Conservation (phyloP, 2,797 vertebrate genomes). For the Paratrypauchen microcephalus region DNA sequence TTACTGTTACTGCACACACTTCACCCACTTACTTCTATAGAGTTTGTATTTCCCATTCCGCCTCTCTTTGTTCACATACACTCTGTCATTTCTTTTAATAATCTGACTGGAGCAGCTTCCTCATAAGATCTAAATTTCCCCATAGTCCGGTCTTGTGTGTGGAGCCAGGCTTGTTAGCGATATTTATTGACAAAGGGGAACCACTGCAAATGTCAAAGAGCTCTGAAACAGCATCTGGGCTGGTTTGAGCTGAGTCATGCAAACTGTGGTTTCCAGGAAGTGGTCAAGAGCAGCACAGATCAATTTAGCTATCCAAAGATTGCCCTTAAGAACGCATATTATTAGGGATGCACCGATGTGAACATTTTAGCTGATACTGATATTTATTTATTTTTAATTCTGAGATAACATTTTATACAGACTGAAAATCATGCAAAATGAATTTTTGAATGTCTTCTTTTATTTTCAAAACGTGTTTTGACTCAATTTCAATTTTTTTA, state of each 20-base stretch:
- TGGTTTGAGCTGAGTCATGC: conserved; percentile 30
- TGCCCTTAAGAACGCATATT: neutral
- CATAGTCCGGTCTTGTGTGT: neutral
- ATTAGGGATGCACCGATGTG: too few species aligned
- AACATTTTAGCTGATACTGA: neutral
- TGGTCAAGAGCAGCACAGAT: neutral
- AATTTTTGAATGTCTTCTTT: too few species aligned
- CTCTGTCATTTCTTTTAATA: conserved; percentile 3
- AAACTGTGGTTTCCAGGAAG: conserved; percentile 19
- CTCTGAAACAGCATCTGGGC: conserved; percentile 14
- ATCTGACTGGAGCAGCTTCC: neutral
- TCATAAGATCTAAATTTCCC: conserved; percentile 7
- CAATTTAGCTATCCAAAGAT: neutral
- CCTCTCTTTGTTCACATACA: neutral
- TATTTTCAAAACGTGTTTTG: too few species aligned
- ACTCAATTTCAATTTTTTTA: too few species aligned
- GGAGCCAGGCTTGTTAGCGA: conserved; percentile 11
- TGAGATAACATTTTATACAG: too few species aligned
- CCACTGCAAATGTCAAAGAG: conserved; percentile 17
- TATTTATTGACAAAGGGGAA: conserved; percentile 17
- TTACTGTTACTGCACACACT: neutral
- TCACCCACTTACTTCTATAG: neutral
- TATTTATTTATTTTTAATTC: too few species aligned
- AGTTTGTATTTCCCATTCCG: neutral
- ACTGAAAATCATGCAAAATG: too few species aligned